phyloP scores from a whole-genome alignment of 1,140 invertebrate species.

The Elymnias hypermnestra region DNA sequence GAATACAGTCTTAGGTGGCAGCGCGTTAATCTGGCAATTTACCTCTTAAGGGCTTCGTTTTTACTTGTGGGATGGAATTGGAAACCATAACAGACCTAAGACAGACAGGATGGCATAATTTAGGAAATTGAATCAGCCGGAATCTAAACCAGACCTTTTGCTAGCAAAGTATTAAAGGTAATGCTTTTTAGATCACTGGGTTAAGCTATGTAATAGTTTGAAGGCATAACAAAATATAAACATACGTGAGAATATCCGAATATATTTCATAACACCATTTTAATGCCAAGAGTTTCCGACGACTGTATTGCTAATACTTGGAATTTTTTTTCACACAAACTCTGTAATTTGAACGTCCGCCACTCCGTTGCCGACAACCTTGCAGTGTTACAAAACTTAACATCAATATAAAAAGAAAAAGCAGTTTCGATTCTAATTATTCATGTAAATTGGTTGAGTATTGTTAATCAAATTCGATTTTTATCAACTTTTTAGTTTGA shows the following conservation, averaged over 20 bases:
- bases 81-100: no score
- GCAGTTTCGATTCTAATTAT: not conserved
- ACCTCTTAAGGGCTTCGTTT: no score
- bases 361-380: conserved; percentile 26
- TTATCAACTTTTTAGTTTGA: conserved; percentile 7
- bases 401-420: conserved; percentile 7
- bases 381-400: conserved; percentile 34
- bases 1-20: no score
- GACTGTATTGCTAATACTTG: conserved; percentile 27
- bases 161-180: no score
- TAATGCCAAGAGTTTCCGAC: conserved; percentile 21
- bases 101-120: no score
- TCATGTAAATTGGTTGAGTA: not conserved
- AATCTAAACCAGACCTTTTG: no score
- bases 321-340: conserved; percentile 43
- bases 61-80: no score
- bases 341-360: conserved; percentile 39
- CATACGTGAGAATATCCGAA: conserved; percentile 1
- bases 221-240: no score
- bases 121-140: no score
- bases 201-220: not conserved
- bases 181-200: no score
- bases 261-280: conserved; percentile 21
- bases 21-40: no score
- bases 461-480: conserved; percentile 6